Evolutionary conservation across 2,888 invertebrate species (phyloP).

Genomic region (Epinotia brunnichana): DNA sequence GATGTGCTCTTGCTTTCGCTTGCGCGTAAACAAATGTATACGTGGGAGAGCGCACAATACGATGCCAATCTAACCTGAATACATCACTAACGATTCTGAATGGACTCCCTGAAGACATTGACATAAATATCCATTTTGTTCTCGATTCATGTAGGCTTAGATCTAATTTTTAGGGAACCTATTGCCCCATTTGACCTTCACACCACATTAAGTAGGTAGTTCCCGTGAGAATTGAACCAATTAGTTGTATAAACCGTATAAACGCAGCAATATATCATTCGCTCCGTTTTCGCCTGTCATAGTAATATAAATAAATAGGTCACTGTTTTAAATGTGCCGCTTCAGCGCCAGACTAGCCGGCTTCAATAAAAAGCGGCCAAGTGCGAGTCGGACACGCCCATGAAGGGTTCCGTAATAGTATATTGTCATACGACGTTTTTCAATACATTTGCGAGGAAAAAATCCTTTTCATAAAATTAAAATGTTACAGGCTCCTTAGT

Average conservation of each 20-base stretch:
- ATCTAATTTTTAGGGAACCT: not conserved
- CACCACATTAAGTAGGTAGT: not conserved
- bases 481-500: too few species aligned
- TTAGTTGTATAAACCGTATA: slow-evolving; percentile 16
- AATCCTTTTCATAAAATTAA: too few species aligned
- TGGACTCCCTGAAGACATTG: too few species aligned
- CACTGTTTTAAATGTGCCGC: not conserved
- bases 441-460: too few species aligned
- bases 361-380: not conserved
- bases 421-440: too few species aligned
- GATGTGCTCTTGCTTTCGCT: too few species aligned
- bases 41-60: too few species aligned
- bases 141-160: not conserved
- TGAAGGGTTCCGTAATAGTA: too few species aligned
- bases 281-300: not conserved
- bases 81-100: too few species aligned
- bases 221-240: slow-evolving; percentile 20
- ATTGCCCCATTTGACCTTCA: not conserved
- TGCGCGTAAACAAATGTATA: too few species aligned
- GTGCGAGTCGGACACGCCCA: too few species aligned
- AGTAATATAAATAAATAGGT: slow-evolving; percentile 15
- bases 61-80: too few species aligned
- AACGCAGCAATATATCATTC: not conserved
- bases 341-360: slow-evolving; percentile 4
- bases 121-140: not conserved